These are phyloP conservation scores for Drosophila meridionalis DNA, from an alignment of 2,888 invertebrate species.

Conservation along the genomic window DNA sequence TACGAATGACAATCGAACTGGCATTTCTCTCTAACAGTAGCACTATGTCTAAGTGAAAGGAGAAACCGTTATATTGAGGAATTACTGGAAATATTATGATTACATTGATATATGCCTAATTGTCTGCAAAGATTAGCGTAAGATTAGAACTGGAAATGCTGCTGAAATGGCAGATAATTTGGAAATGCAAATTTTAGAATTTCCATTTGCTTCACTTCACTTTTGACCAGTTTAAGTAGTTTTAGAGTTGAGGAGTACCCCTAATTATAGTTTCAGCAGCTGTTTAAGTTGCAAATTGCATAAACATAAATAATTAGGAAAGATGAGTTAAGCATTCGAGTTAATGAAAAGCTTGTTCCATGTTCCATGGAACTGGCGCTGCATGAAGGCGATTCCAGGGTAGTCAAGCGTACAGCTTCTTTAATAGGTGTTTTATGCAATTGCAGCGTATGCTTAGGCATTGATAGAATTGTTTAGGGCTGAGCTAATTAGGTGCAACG, in stretches of 20 bases:
- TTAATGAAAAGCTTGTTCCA: slow-evolving; percentile 14
- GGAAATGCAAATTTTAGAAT: not conserved
- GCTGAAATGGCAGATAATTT: not conserved
- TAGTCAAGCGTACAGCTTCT: slow-evolving; percentile 67
- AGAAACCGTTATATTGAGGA: slow-evolving; percentile 37
- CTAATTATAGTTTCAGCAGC: slow-evolving; percentile 6
- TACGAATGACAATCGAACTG: slow-evolving; percentile 58
- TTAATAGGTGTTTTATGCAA: slow-evolving; percentile 68
- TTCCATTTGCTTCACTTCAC: not conserved
- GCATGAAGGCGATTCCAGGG: slow-evolving; percentile 48
- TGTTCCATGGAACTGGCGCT: slow-evolving; percentile 21
- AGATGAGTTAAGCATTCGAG: slow-evolving; percentile 1
- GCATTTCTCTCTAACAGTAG: slow-evolving; percentile 44
- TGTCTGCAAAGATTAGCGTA: not conserved
- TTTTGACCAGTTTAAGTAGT: not conserved
- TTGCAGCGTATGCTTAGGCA: slow-evolving; percentile 40
- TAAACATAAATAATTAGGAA: slow-evolving; percentile 4
- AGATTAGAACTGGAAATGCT: not conserved
- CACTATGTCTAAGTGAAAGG: slow-evolving; percentile 11
- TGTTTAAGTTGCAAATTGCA: slow-evolving; percentile 6
- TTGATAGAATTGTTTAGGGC: slow-evolving; percentile 71
- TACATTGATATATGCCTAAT: not conserved
- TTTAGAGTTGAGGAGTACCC: not conserved
- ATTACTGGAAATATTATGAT: slow-evolving; percentile 16
- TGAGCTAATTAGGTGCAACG: slow-evolving; percentile 59